Evolutionary conservation across 2,888 invertebrate genomes (phyloP), one percentile per base, ranked within the genome.

Genomic region (Iselma pallidipennis): DNA sequence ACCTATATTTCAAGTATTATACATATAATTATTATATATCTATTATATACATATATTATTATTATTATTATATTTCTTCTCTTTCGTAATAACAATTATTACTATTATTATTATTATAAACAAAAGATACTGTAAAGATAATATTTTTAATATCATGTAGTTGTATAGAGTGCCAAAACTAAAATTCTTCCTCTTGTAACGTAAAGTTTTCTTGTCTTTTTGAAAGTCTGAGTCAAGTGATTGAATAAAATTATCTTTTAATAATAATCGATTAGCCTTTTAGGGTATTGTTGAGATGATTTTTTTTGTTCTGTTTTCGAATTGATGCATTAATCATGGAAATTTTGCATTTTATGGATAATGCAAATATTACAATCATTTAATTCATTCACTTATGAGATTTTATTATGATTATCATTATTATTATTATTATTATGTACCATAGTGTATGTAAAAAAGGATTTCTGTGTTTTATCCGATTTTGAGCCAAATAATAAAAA

Each of bases 61-160:
- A 21, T 28, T 28, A 14, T 29, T 50, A 50, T 50, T 23, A 50
- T 12, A 1, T 31, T 54, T 23, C 21, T 21, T 12, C 21, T 53
- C 3, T 33, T 29, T 31, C 28, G 52, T 33, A 54, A 54, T 51
- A 29, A 21, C 16, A 14, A 49, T 48, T 57, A 60, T 57, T n/a
- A 23, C 12, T 28, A 37, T n/a, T 48, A n/a, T 49, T 49, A 28
- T 21, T 42, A 12, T 26, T 14, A 37, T 28, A 26, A 29, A 50
- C 4, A 33, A n/a, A 23, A 19, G 29, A 64, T 55, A 69, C 52
- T 69, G 69, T 70, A 71, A 64, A 70, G 21, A 69, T 63, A 68
- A 68, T 73, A 73, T 73, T 73, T 73, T 73, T 73, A 71, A 68
- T 71, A 71, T 70, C 67, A 66, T 59, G 69, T 69, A 66, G 65